A percentile compares a stretch with the other conserved stretches of the same genome.
Conservation (phyloP, 2,797 vertebrate genomes). For the Anas bahamensis region DNA sequence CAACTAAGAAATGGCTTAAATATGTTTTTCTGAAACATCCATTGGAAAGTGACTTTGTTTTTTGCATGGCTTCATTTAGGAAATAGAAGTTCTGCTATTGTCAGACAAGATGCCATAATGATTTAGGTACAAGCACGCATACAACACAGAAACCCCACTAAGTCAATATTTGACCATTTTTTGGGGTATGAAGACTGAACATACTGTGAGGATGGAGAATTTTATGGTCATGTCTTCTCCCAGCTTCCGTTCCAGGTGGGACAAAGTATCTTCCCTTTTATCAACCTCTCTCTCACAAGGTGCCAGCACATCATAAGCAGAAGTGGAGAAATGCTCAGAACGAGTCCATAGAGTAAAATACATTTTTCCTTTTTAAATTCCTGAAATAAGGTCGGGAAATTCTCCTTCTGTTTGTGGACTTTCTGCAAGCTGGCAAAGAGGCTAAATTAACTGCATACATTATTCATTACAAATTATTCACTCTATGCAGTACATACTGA, state of each 20-base stretch:
- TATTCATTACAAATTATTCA: slow-evolving; percentile 69
- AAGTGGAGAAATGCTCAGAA: background rate
- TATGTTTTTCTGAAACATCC: background rate
- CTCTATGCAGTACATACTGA: slow-evolving; percentile 51
- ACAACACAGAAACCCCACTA: background rate
- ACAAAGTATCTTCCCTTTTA: background rate
- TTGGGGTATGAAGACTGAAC: accelerated
- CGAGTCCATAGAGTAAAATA: background rate
- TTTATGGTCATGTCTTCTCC: background rate
- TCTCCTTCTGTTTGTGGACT: slow-evolving; percentile 42
- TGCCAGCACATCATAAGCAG: background rate
- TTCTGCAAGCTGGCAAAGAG: slow-evolving; percentile 58
- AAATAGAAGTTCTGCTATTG: background rate
- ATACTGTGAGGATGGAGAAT: background rate
- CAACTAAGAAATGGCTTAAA: background rate
- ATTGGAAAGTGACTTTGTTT: background rate
- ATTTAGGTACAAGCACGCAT: background rate
- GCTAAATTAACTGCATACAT: slow-evolving; percentile 66
- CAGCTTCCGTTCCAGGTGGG: background rate
- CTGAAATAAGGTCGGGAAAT: background rate
- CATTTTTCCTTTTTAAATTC: background rate
- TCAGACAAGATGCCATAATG: background rate
- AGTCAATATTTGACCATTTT: background rate
- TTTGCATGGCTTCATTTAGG: background rate
- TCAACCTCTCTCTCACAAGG: background rate